Evolutionary conservation across 2,113 vertebrate species (phyloP).

Genomic region (Erpornis zantholeuca): DNA sequence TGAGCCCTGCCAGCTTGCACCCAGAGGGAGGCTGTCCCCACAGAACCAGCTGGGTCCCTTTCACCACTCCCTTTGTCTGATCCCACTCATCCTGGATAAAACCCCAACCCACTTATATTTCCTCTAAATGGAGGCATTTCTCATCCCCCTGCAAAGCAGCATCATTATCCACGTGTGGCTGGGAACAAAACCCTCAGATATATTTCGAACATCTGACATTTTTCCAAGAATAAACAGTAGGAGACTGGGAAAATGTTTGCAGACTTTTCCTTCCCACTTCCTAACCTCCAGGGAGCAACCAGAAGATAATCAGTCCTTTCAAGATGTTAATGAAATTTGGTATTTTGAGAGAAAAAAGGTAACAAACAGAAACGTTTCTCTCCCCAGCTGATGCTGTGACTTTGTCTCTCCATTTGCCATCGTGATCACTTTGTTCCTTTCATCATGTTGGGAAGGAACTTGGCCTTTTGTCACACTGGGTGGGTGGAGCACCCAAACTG

Average conservation of each 20-base stretch:
- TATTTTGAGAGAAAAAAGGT: background rate
- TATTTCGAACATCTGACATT: background rate
- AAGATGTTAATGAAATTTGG: background rate
- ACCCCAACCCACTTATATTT: background rate
- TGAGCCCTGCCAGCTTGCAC: background rate
- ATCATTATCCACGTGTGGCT: fast-evolving
- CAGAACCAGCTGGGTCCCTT: background rate
- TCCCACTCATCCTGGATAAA: background rate
- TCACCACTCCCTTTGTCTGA: background rate
- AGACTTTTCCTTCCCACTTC: background rate
- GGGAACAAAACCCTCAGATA: background rate
- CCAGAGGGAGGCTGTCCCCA: background rate
- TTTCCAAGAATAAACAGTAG: background rate
- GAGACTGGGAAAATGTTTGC: background rate
- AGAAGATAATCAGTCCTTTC: background rate
- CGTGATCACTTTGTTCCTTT: background rate
- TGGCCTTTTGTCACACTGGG: background rate
- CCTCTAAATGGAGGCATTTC: background rate
- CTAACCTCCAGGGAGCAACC: background rate
- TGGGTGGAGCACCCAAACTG: background rate
- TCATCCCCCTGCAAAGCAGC: background rate
- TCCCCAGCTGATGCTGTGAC: background rate
- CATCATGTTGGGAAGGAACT: background rate
- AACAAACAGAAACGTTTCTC: background rate
- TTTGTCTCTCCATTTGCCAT: background rate